A percentile compares a stretch with the other conserved stretches of the same genome.
phyloP scores from a whole-genome alignment of 2,888 invertebrate genomes.

The Carcina quercana region DNA sequence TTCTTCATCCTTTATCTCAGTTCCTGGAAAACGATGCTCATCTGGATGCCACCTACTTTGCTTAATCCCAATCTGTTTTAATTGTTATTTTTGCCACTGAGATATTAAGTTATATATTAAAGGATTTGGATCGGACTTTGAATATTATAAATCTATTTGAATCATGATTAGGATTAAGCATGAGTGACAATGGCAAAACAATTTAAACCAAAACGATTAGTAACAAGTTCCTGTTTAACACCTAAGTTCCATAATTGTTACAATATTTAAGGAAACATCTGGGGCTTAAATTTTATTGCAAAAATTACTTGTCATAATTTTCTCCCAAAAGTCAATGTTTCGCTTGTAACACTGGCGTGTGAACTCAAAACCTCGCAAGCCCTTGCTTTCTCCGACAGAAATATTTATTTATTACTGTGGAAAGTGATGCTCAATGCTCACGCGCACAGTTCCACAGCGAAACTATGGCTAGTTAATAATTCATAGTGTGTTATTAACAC shows the following conservation, averaged over 20 bases:
- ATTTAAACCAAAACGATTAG: too few relatives aligned
- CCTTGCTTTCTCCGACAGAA: conserved; percentile 6
- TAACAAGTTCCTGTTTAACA: too few relatives aligned
- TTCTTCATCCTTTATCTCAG: conserved; percentile 24
- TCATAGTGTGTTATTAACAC: conserved; percentile 46
- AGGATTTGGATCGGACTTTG: too few relatives aligned
- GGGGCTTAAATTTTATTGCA: too few relatives aligned
- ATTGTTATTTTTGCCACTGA: too few relatives aligned
- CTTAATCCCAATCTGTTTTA: conserved; percentile 18
- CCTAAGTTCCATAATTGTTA: too few relatives aligned
- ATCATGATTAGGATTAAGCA: too few relatives aligned
- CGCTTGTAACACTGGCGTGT: too few relatives aligned
- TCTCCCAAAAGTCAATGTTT: background rate
- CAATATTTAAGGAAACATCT: too few relatives aligned
- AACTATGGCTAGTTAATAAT: conserved; percentile 46
- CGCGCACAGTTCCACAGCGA: conserved; percentile 34
- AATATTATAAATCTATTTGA: too few relatives aligned
- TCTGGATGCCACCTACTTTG: conserved; percentile 22
- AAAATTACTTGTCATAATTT: background rate
- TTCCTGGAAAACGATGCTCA: conserved; percentile 22
- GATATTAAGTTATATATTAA: too few relatives aligned
- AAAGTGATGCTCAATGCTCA: conserved; percentile 29
- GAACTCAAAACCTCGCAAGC: conserved; percentile 1
- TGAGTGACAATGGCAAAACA: too few relatives aligned
- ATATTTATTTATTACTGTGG: conserved; percentile 31